A percentile compares a stretch with the other conserved stretches of the same genome.
phyloP scores from a whole-genome alignment of 2,113 vertebrate genomes.

The Labeo catla region DNA sequence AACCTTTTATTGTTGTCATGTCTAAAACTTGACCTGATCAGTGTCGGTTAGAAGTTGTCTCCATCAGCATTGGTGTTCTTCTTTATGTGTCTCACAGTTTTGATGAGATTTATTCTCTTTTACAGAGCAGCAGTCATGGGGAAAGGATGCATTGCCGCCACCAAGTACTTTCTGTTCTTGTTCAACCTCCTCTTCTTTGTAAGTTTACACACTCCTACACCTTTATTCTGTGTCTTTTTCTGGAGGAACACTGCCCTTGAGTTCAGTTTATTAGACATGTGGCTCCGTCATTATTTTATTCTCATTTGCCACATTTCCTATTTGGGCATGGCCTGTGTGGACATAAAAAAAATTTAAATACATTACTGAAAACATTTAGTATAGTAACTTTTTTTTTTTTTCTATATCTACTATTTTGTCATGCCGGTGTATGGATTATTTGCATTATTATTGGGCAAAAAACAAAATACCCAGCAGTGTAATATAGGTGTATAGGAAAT shows the following conservation, averaged over 20 bases:
- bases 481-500: background rate
- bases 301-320: background rate
- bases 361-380: background rate
- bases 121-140: conserved; percentile 69
- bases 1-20: background rate
- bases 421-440: background rate
- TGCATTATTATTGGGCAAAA: background rate
- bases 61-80: background rate
- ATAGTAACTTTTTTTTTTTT: background rate
- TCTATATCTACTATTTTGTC: background rate
- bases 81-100: background rate
- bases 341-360: background rate
- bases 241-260: background rate
- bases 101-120: background rate
- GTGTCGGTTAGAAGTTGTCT: background rate
- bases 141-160: conserved; percentile 87
- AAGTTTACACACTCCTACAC: conserved; percentile 72
- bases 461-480: background rate
- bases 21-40: background rate
- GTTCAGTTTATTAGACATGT: background rate
- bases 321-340: background rate
- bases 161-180: conserved; percentile 95
- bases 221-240: background rate
- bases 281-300: background rate
- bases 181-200: conserved; percentile 96